Conservation (phyloP, 53 echinoderm and acorn worm species). For the Henricia sp. region DNA sequence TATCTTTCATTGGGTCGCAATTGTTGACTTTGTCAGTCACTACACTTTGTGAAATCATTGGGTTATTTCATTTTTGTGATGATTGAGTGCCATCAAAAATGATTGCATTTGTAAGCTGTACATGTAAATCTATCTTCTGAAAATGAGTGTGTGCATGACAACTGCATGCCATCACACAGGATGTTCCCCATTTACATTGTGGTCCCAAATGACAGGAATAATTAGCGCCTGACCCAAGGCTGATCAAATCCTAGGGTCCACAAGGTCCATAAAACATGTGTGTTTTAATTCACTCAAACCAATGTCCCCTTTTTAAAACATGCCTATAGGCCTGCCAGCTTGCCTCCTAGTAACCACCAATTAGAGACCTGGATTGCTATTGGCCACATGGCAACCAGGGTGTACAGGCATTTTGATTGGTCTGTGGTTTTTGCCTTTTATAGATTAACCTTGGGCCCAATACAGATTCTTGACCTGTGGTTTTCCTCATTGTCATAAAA, state of each 20-base stretch:
- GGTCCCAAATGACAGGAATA: conserved; percentile 11
- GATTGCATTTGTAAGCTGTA: conserved; percentile 13
- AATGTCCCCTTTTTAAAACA: conserved; percentile 58
- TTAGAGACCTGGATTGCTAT: conserved; percentile 32
- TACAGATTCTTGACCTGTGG: conserved; percentile 22
- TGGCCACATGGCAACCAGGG: conserved; percentile 37
- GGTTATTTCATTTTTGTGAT: too few relatives aligned
- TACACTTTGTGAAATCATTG: background rate
- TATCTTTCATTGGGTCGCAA: background rate
- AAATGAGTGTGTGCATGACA: conserved; percentile 36
- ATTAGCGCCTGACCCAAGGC: conserved; percentile 28
- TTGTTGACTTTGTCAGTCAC: background rate
- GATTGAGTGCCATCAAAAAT: background rate
- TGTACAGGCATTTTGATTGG: conserved; percentile 50
- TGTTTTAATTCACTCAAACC: conserved; percentile 55
- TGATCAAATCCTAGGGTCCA: conserved; percentile 2
- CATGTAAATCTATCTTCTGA: conserved; percentile 46
- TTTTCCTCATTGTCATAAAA: background rate
- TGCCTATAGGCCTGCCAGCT: conserved; percentile 23
- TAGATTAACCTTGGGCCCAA: conserved; percentile 22
- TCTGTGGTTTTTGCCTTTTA: conserved; percentile 4
- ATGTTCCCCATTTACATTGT: conserved; percentile 7
- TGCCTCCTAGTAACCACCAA: conserved; percentile 63
- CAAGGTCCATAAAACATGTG: conserved; percentile 24
- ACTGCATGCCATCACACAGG: background rate